Conservation (phyloP, 2,888 invertebrate genomes). For the Mesochorus sp. region DNA sequence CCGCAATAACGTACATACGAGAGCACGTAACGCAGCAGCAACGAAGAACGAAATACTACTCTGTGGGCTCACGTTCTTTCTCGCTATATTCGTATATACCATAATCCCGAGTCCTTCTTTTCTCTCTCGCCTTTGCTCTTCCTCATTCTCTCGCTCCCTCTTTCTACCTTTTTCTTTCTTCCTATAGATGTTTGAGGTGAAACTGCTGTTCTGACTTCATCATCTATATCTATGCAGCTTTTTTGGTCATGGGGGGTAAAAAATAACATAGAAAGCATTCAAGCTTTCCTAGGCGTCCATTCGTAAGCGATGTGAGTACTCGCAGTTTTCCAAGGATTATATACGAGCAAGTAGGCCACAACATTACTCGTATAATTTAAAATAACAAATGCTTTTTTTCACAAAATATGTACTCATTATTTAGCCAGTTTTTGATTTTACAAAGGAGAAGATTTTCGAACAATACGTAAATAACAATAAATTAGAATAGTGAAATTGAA, state of each 20-base stretch:
- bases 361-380: too few relatives aligned
- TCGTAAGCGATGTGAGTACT: neutral
- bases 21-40: constrained; percentile 59
- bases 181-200: neutral
- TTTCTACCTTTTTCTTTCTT: neutral
- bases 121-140: neutral
- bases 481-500: neutral
- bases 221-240: neutral
- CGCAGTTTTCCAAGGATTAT: too few relatives aligned
- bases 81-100: constrained; percentile 26
- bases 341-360: too few relatives aligned
- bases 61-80: constrained; percentile 33
- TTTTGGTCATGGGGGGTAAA: neutral
- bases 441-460: too few relatives aligned
- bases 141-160: neutral
- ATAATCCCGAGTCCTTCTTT: constrained; percentile 32
- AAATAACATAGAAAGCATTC: constrained; percentile 2
- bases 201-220: constrained; percentile 17
- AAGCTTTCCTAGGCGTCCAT: constrained; percentile 3
- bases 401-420: too few relatives aligned
- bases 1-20: constrained; percentile 60
- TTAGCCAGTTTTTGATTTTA: too few relatives aligned
- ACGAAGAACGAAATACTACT: constrained; percentile 52
- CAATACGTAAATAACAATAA: too few relatives aligned
- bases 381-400: too few relatives aligned